These are phyloP conservation scores for Phasianus colchicus DNA, from an alignment of 2,113 vertebrate species.

Conservation along the genomic window DNA sequence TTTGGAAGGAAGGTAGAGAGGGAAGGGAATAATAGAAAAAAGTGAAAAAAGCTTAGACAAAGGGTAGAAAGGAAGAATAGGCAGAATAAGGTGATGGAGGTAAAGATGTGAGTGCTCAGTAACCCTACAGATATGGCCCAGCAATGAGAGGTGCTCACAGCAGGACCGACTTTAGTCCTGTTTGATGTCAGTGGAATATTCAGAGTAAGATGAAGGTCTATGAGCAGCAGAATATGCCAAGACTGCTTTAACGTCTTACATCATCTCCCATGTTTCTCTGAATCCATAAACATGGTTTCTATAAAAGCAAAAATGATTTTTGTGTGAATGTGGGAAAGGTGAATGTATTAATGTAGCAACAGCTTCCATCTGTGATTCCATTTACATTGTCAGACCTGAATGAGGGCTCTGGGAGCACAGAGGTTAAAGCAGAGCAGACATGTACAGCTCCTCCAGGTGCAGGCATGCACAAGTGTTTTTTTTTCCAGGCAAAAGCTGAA, in stretches of 20 bases:
- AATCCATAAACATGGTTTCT: background rate
- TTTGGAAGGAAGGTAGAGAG: background rate
- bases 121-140: background rate
- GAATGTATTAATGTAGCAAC: background rate
- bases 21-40: conserved; percentile 5
- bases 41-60: conserved; percentile 13
- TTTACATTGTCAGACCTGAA: background rate
- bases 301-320: background rate
- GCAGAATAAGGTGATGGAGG: conserved; percentile 29
- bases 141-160: background rate
- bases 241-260: background rate
- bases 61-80: conserved; percentile 16
- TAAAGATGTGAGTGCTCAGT: background rate
- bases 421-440: background rate
- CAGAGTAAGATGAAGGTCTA: background rate
- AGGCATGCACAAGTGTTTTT: background rate
- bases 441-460: background rate
- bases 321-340: background rate
- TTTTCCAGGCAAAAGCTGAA: background rate
- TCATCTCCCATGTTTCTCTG: background rate
- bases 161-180: conserved; percentile 10
- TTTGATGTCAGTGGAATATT: conserved; percentile 8
- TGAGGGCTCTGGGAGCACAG: background rate
- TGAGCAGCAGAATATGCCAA: background rate
- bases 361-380: background rate